Percentiles rank a stretch among this genome's conserved stretches.
Conservation (phyloP, 2,888 invertebrate genomes). For the Tetramorium bicarinatum region DNA sequence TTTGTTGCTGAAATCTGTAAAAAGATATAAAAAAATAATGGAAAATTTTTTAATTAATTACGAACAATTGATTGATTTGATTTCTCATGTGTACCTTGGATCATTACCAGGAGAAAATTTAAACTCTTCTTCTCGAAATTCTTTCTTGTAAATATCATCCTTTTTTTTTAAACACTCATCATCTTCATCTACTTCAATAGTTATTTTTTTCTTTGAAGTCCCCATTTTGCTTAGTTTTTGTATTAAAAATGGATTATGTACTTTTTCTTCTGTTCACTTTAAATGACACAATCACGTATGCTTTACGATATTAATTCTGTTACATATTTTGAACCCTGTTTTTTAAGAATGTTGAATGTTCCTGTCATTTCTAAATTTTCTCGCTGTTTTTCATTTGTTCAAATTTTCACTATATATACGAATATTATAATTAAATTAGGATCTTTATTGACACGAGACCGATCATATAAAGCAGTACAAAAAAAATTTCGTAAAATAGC, state of each 20-base stretch:
- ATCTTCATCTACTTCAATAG: conserved; percentile 70
- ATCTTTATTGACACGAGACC: conserved; percentile 23
- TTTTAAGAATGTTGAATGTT: background rate
- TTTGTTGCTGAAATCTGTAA: conserved; percentile 82
- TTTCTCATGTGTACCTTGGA: conserved; percentile 15
- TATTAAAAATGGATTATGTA: background rate
- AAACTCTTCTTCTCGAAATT: background rate
- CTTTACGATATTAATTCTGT: background rate
- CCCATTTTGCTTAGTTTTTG: background rate
- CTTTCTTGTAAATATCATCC: background rate
- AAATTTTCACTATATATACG: background rate
- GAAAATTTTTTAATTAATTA: background rate
- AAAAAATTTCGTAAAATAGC: conserved; percentile 30
- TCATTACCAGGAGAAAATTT: background rate
- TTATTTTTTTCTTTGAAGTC: conserved; percentile 60
- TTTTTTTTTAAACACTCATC: conserved; percentile 72
- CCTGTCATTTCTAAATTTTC: conserved; percentile 12
- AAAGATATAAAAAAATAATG: no score
- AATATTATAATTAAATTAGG: conserved; percentile 7
- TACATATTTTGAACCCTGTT: background rate
- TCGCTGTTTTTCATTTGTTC: conserved; percentile 27
- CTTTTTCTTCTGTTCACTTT: background rate
- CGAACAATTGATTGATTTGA: background rate
- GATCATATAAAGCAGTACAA: conserved; percentile 40
- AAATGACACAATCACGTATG: background rate